Base-by-base conservation (phyloP, 2,113 vertebrate genomes). In the Tachuris rubrigastra region DNA sequence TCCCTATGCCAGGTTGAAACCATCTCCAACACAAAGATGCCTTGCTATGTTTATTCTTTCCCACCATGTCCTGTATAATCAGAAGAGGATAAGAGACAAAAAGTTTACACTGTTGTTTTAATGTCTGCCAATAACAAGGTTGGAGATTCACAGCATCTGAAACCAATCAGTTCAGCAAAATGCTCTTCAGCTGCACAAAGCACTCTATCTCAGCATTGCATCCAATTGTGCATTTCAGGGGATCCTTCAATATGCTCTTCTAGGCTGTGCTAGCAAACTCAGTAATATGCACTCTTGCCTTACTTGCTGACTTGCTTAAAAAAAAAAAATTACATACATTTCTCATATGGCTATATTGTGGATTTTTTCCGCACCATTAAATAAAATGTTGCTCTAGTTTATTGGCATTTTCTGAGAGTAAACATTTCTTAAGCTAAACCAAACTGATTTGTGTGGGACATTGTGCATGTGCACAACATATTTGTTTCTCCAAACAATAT, bases 261-360 rank as follows among this genome's bases (percentile, higher is more conserved):
- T 85, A 93, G 93, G 90, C 94, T 49, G 30, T 60, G 59, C 81
- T 96, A 93, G 83, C 63, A 96, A 96, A 87, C 95, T 33, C 86
- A 93, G 91, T 94, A 97, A 96, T 95, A 94, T 76, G 52, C 80
- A 81, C 86, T 95, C 77, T 92, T 95, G 82, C 76, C 83, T 96
- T 90, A 94, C 90, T 97, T 97, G 95, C 97, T 97, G 97, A 97
- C 94, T 97, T 78, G 90, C 89, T 96, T 96, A 92, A 84, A 97
- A 97, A 95, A 94, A 90, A 93, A 96, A 98, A 98, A 98, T 97
- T 96, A 97, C 97, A 95, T 96, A 95, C 92, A 97, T 98, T 98
- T 97, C 96, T 98, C 96, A 97, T 97, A 96, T 89, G 90, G 80
- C 93, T 97, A 96, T 92, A 97, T 96, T 95, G 85, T 94, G 92